Evolutionary conservation across 1,140 invertebrate genomes (phyloP).

Genomic region (Lepidostoma basale): DNA sequence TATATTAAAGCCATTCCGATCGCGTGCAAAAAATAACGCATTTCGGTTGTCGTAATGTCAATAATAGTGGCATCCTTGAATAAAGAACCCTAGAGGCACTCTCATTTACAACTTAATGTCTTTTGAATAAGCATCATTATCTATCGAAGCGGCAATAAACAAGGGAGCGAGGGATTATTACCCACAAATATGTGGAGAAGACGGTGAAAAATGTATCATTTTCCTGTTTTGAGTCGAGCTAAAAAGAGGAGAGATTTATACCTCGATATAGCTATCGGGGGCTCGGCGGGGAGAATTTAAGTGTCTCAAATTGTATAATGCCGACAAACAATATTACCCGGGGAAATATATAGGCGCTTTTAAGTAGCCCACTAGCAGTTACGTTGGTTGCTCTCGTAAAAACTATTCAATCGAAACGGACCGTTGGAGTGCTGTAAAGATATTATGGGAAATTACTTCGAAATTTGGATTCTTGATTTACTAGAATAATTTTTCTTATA

Average conservation of each 20-base stretch:
- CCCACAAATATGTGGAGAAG: slow-evolving; percentile 22
- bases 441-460: too few relatives aligned
- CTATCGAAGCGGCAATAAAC: slow-evolving; percentile 25
- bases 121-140: slow-evolving; percentile 31
- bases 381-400: slow-evolving; percentile 8
- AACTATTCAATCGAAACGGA: slow-evolving; percentile 14
- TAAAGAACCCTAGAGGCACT: neutral
- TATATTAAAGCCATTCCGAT: too few relatives aligned
- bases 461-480: too few relatives aligned
- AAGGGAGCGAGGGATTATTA: slow-evolving; percentile 4
- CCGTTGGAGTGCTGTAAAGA: neutral
- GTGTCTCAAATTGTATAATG: slow-evolving; percentile 40
- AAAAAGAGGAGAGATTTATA: slow-evolving; percentile 35
- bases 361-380: slow-evolving; percentile 31
- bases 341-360: slow-evolving; percentile 38
- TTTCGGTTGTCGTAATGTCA: too few relatives aligned
- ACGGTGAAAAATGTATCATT: slow-evolving; percentile 31
- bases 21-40: too few relatives aligned
- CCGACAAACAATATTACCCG: slow-evolving; percentile 42
- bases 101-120: slow-evolving; percentile 25
- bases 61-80: neutral
- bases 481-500: too few relatives aligned
- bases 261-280: neutral
- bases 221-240: slow-evolving; percentile 25
- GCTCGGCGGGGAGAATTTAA: slow-evolving; percentile 26